Evolutionary conservation across 2,113 vertebrate species (phyloP).

Genomic region (Pedetes capensis): DNA sequence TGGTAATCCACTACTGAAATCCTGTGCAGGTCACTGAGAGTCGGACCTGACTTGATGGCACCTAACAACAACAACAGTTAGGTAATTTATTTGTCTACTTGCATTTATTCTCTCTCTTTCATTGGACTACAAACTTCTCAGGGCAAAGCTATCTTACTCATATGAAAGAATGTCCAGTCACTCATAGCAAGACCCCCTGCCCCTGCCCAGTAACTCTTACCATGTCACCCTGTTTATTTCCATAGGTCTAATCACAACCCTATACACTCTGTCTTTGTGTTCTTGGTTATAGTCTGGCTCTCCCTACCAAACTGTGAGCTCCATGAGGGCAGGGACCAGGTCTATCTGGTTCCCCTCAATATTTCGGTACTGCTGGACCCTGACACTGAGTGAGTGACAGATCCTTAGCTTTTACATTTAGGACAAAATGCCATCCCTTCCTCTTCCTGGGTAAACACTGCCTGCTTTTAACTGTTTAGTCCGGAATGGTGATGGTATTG

Average conservation of each 20-base stretch:
- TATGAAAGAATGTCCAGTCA: not conserved
- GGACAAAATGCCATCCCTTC: not conserved
- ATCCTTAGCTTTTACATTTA: not conserved
- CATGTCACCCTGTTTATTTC: not conserved
- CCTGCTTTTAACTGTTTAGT: not conserved
- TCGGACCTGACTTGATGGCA: too few relatives aligned
- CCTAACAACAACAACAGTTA: too few relatives aligned
- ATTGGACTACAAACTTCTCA: not conserved
- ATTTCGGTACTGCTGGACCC: not conserved
- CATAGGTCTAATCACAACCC: not conserved
- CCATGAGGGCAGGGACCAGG: not conserved
- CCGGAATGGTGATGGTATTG: not conserved
- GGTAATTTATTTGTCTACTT: conserved; percentile 2
- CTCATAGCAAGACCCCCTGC: too few relatives aligned
- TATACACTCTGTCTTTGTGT: not conserved
- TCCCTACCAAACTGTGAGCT: not conserved
- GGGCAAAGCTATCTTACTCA: not conserved
- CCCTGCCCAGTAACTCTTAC: not conserved
- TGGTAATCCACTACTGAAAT: too few relatives aligned
- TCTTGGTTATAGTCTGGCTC: not conserved
- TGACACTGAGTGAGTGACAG: not conserved
- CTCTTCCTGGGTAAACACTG: not conserved
- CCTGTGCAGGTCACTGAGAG: too few relatives aligned
- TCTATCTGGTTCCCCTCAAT: not conserved
- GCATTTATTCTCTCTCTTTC: conserved; percentile 13